A percentile compares a stretch with the other conserved stretches of the same genome.
Evolutionary conservation across 2,113 vertebrate genomes (phyloP).

Genomic region (Tautogolabrus adspersus): DNA sequence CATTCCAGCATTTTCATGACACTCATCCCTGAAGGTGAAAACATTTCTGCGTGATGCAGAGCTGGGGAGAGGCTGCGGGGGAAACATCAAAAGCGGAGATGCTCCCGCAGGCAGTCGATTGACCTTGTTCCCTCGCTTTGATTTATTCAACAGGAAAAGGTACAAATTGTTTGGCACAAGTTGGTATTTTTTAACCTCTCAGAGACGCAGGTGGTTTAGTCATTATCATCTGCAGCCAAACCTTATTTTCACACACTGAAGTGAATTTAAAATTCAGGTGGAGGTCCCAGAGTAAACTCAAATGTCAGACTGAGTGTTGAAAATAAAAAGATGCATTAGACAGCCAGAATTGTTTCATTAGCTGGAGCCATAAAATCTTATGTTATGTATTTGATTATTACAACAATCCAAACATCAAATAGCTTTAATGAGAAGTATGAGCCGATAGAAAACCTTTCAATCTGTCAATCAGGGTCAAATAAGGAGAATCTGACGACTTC

Average conservation of each 20-base stretch:
- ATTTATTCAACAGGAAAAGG: neutral
- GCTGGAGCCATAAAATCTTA: neutral
- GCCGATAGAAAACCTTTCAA: too few species aligned
- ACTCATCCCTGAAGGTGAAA: neutral
- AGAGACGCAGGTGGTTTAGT: neutral
- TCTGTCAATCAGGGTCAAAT: too few species aligned
- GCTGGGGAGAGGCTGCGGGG: conserved; percentile 1
- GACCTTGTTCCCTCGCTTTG: neutral
- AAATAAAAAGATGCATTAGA: too few species aligned
- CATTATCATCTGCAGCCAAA: neutral
- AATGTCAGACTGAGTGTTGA: neutral
- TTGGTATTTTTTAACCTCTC: neutral
- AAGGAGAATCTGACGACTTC: too few species aligned
- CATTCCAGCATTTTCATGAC: neutral
- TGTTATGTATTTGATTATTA: too few species aligned
- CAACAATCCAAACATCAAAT: too few species aligned
- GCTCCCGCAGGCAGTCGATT: neutral
- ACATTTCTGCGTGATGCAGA: neutral
- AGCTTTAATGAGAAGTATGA: too few species aligned
- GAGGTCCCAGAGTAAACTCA: neutral
- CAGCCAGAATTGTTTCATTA: neutral
- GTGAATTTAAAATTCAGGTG: neutral
- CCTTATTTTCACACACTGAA: neutral
- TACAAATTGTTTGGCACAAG: neutral
- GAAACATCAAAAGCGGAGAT: neutral